These are phyloP conservation scores for Elymnias hypermnestra DNA, from an alignment of 1,140 invertebrate species.

Conservation along the genomic window DNA sequence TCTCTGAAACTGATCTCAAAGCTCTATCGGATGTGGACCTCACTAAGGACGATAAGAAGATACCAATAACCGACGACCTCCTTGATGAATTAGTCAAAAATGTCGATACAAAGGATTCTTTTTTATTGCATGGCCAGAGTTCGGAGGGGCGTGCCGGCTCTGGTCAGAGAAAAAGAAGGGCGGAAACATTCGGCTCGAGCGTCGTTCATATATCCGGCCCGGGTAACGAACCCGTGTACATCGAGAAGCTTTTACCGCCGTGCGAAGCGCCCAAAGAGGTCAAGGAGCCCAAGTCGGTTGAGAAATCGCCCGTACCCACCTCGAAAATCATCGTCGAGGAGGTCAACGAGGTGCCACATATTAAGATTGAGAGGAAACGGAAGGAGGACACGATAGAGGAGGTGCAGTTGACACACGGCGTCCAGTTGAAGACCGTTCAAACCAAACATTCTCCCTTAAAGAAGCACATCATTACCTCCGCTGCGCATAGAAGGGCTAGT, in stretches of 20 bases:
- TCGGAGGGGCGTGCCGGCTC: slow-evolving; percentile 49
- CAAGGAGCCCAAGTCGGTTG: slow-evolving; percentile 10
- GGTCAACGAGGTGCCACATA: slow-evolving; percentile 40
- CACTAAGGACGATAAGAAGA: no score
- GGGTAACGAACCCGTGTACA: slow-evolving; percentile 37
- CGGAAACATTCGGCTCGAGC: slow-evolving; percentile 39
- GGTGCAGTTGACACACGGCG: slow-evolving; percentile 33
- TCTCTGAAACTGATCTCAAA: slow-evolving; percentile 49
- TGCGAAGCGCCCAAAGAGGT: slow-evolving; percentile 28
- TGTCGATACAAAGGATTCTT: slow-evolving; percentile 51
- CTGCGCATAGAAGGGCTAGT: slow-evolving; percentile 20
- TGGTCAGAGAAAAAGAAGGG: slow-evolving; percentile 36
- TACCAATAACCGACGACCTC: slow-evolving; percentile 30
- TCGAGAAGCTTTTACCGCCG: slow-evolving; percentile 22
- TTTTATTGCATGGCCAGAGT: slow-evolving; percentile 65
- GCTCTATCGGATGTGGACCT: slow-evolving; percentile 37
- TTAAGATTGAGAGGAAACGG: slow-evolving; percentile 35
- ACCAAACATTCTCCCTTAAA: slow-evolving; percentile 49
- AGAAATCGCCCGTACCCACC: slow-evolving; percentile 28
- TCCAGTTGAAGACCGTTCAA: slow-evolving; percentile 42
- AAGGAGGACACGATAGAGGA: slow-evolving; percentile 36
- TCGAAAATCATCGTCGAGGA: slow-evolving; percentile 45
- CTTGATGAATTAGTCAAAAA: slow-evolving; percentile 40
- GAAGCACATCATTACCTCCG: slow-evolving; percentile 53
- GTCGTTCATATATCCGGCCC: slow-evolving; percentile 32